A percentile compares a stretch with the other conserved stretches of the same genome.
These are phyloP conservation scores for Dusona sp. DNA, from an alignment of 2,888 invertebrate species.

Conservation along the genomic window DNA sequence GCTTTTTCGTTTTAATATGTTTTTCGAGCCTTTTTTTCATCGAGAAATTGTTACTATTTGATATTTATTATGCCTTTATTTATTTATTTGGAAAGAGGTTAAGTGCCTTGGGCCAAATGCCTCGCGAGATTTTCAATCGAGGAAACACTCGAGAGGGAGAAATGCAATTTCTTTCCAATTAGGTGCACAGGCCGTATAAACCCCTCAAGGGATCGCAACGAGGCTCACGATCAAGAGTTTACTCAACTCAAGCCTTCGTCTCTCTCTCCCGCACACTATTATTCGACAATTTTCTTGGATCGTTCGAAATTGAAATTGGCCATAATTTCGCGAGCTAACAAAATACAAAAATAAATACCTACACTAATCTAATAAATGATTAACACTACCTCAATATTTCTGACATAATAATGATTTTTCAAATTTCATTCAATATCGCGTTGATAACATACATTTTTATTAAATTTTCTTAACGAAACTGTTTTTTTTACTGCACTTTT, in stretches of 20 bases:
- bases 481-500: neutral
- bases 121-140: constrained; percentile 63
- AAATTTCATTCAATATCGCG: neutral
- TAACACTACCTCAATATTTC: neutral
- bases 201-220: constrained; percentile 53
- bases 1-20: neutral
- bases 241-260: constrained; percentile 33
- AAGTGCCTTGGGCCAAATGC: neutral
- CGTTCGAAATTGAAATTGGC: constrained; percentile 52
- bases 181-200: constrained; percentile 54
- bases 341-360: neutral
- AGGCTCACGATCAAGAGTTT: constrained; percentile 52
- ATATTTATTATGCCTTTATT: constrained; percentile 27
- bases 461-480: neutral
- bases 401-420: neutral
- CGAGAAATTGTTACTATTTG: neutral
- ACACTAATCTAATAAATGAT: neutral
- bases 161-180: constrained; percentile 72
- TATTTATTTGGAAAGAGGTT: constrained; percentile 17
- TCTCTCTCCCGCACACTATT: neutral
- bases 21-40: neutral
- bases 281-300: constrained; percentile 42
- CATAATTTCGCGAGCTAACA: constrained; percentile 60
- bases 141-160: constrained; percentile 67
- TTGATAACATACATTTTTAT: too few species aligned